phyloP scores from a whole-genome alignment of 1,140 invertebrate species.

The Brachionus calyciflorus region DNA sequence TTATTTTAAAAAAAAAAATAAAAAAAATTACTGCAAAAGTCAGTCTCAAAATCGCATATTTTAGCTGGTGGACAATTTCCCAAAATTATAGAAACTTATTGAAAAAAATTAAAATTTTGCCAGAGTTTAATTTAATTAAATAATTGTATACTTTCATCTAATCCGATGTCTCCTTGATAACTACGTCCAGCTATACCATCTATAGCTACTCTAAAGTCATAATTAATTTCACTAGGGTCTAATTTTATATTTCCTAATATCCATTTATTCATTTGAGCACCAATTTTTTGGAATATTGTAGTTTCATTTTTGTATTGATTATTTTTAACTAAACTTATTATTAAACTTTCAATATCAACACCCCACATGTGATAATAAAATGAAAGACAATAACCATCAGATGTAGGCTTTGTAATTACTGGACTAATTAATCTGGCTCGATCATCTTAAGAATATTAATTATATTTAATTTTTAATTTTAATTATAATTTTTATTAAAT shows the following conservation, averaged over 20 bases:
- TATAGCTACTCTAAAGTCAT: slow-evolving; percentile 23
- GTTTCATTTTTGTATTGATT: slow-evolving; percentile 21
- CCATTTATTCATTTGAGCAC: slow-evolving; percentile 2
- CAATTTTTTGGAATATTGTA: background rate
- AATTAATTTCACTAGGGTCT: background rate
- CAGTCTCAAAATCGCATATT: slow-evolving; percentile 54
- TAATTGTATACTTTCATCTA: background rate
- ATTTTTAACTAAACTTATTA: background rate
- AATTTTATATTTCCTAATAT: background rate
- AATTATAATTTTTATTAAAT: background rate
- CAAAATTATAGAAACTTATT: background rate
- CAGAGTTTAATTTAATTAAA: background rate
- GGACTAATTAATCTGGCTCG: slow-evolving; percentile 25
- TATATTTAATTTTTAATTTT: background rate
- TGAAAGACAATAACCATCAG: slow-evolving; percentile 40
- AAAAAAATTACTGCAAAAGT: slow-evolving; percentile 50
- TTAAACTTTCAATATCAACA: slow-evolving; percentile 24
- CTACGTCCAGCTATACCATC: slow-evolving; percentile 27
- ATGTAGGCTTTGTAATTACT: slow-evolving; percentile 4
- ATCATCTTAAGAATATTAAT: slow-evolving; percentile 7
- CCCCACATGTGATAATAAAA: slow-evolving; percentile 52
- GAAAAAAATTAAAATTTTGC: background rate
- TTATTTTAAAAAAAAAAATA: background rate
- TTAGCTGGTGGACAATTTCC: slow-evolving; percentile 6
- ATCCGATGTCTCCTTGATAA: background rate